These are phyloP conservation scores for Acipenser ruthenus DNA, from an alignment of 2,797 vertebrate species.

Conservation along the genomic window DNA sequence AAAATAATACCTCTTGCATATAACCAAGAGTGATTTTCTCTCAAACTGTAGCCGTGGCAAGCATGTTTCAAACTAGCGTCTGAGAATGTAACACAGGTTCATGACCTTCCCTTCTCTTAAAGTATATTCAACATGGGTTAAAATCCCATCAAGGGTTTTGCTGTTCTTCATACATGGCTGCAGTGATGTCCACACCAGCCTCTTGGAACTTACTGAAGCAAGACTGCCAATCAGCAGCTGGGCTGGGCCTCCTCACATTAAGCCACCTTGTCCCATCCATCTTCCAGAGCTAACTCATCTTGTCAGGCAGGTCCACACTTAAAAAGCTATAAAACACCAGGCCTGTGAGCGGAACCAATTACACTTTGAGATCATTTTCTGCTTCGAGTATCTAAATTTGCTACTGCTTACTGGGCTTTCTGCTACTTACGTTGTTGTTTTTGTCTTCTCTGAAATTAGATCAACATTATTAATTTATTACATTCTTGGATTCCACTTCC, in stretches of 20 bases:
- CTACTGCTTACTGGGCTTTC: no score
- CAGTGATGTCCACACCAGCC: no score
- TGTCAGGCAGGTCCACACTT: background rate
- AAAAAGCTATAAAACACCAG: background rate
- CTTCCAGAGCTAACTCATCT: background rate
- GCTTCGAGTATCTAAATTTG: background rate
- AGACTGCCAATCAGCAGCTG: background rate
- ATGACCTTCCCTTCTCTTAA: no score
- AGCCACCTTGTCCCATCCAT: background rate
- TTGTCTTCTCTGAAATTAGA: constrained; percentile 9
- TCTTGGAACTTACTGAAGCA: no score
- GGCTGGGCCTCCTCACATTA: background rate
- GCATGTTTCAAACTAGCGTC: no score
- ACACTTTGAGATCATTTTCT: background rate
- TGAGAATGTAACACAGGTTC: no score
- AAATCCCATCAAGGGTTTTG: no score
- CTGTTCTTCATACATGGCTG: no score
- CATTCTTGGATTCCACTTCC: background rate
- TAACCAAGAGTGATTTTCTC: no score
- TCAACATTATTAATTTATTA: constrained; percentile 6
- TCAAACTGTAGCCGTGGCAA: no score
- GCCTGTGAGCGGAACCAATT: background rate
- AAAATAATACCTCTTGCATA: no score
- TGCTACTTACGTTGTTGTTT: background rate
- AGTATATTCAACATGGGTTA: no score